Conservation (phyloP, 2,797 vertebrate genomes). For the Danio aesculapii region DNA sequence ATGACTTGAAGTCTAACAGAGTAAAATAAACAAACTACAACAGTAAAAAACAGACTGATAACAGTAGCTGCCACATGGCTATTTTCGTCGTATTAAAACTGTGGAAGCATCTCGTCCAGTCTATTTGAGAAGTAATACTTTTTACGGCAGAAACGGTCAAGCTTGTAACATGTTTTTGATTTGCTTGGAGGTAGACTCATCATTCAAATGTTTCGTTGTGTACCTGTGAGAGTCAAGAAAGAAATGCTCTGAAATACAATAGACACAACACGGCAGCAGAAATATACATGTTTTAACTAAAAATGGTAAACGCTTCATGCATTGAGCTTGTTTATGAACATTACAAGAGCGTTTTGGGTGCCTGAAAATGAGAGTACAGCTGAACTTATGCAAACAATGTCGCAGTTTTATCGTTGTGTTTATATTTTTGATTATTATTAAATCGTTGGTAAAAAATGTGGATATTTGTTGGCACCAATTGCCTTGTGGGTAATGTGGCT, state of each 20-base stretch:
- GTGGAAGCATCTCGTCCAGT: slow-evolving; percentile 20
- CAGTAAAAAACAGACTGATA: slow-evolving; percentile 44
- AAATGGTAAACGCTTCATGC: no score
- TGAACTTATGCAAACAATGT: no score
- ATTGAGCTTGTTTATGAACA: no score
- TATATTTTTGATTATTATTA: no score
- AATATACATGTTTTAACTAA: not conserved
- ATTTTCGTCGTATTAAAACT: slow-evolving; percentile 70
- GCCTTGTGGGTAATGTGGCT: no score
- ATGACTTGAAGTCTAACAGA: slow-evolving; percentile 78
- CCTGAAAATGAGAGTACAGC: no score
- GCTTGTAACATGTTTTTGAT: slow-evolving; percentile 93
- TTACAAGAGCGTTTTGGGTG: no score
- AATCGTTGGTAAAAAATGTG: no score
- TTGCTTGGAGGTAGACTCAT: slow-evolving; percentile 98
- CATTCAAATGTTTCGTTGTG: slow-evolving; percentile 98
- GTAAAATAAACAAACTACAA: slow-evolving; percentile 67
- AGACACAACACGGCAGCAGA: not conserved
- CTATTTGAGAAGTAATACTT: slow-evolving; percentile 40
- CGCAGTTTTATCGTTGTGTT: no score
- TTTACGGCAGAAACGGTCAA: slow-evolving; percentile 62
- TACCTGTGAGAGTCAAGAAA: slow-evolving; percentile 80
- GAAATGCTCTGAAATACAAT: slow-evolving; percentile 5
- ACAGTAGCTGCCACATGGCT: slow-evolving; percentile 89
- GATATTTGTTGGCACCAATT: no score